A percentile compares a stretch with the other conserved stretches of the same genome.
Evolutionary conservation across 2,113 vertebrate species (phyloP).

Genomic region (Thamnaconus septentrionalis): DNA sequence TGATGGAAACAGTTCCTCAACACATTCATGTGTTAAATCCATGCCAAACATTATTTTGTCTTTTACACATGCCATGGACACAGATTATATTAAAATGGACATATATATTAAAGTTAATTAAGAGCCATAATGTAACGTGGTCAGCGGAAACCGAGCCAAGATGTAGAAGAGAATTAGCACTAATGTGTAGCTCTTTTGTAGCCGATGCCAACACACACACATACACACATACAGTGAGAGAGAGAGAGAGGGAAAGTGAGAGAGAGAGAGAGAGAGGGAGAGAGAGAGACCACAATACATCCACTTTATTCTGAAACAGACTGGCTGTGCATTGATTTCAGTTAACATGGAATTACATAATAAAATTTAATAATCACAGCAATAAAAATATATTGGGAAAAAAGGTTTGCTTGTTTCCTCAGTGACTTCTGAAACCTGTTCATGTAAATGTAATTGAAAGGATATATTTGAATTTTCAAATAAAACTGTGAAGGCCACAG

Average conservation of each 20-base stretch:
- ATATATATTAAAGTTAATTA: no score
- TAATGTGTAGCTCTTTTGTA: slow-evolving; percentile 40
- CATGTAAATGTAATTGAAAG: slow-evolving; percentile 44
- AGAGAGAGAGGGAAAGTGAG: background rate
- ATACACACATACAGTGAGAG: slow-evolving; percentile 4
- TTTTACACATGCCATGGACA: slow-evolving; percentile 17
- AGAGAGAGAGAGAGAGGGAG: no score
- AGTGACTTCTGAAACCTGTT: slow-evolving; percentile 42
- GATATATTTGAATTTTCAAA: slow-evolving; percentile 42
- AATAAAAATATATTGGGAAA: slow-evolving; percentile 67
- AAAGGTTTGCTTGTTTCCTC: slow-evolving; percentile 63
- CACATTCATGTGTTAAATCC: slow-evolving; percentile 17
- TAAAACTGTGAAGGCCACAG: slow-evolving; percentile 44
- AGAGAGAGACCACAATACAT: slow-evolving; percentile 45
- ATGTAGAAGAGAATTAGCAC: slow-evolving; percentile 24
- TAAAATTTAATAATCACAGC: slow-evolving; percentile 71
- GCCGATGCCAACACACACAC: slow-evolving; percentile 16
- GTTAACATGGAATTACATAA: slow-evolving; percentile 69
- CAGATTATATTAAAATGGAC: slow-evolving; percentile 39
- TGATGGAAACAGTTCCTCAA: slow-evolving; percentile 10
- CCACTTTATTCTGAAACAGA: background rate
- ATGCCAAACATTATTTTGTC: slow-evolving; percentile 1
- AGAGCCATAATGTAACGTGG: slow-evolving; percentile 16
- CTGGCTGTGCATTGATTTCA: background rate
- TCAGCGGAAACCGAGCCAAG: slow-evolving; percentile 39